Percentiles rank a stretch among this genome's conserved stretches.
phyloP scores from a whole-genome alignment of 2,888 invertebrate genomes.

The Orthosia gothica region DNA sequence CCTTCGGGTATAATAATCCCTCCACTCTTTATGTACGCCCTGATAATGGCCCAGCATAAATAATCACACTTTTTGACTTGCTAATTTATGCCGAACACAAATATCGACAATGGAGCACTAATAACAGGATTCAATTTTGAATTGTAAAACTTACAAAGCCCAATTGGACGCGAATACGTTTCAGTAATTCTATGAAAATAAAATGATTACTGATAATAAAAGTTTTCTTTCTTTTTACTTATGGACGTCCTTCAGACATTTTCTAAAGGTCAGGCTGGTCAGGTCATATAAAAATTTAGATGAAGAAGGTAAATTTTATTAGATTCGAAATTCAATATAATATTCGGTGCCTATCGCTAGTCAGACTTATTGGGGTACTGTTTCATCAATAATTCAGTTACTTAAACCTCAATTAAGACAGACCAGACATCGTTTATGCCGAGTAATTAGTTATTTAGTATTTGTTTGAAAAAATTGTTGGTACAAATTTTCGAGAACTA shows the following conservation, averaged over 20 bases:
- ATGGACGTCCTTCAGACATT: slow-evolving; percentile 49
- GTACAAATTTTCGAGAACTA: slow-evolving; percentile 2
- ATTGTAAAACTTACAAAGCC: slow-evolving; percentile 47
- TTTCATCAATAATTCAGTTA: slow-evolving; percentile 56
- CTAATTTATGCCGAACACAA: slow-evolving; percentile 58
- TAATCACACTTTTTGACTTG: slow-evolving; percentile 61
- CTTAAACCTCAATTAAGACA: slow-evolving; percentile 48
- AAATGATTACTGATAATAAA: slow-evolving; percentile 37
- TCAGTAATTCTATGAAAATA: slow-evolving; percentile 49
- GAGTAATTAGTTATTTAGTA: slow-evolving; percentile 39
- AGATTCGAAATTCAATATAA: slow-evolving; percentile 35
- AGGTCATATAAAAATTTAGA: slow-evolving; percentile 45
- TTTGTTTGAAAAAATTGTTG: slow-evolving; percentile 23
- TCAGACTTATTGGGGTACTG: slow-evolving; percentile 30
- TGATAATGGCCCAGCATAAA: slow-evolving; percentile 50
- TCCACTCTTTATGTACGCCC: slow-evolving; percentile 56
- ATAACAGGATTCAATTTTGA: slow-evolving; percentile 56
- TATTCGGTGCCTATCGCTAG: slow-evolving; percentile 27
- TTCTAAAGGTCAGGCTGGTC: slow-evolving; percentile 33
- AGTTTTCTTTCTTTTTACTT: slow-evolving; percentile 33
- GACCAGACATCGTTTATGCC: slow-evolving; percentile 14
- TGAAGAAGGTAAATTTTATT: slow-evolving; percentile 35
- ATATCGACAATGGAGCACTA: slow-evolving; percentile 50
- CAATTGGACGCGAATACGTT: slow-evolving; percentile 42
- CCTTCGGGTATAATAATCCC: slow-evolving; percentile 50